Evolutionary conservation across 1,140 invertebrate species (phyloP).

Genomic region (Brachionus paranguensis): DNA sequence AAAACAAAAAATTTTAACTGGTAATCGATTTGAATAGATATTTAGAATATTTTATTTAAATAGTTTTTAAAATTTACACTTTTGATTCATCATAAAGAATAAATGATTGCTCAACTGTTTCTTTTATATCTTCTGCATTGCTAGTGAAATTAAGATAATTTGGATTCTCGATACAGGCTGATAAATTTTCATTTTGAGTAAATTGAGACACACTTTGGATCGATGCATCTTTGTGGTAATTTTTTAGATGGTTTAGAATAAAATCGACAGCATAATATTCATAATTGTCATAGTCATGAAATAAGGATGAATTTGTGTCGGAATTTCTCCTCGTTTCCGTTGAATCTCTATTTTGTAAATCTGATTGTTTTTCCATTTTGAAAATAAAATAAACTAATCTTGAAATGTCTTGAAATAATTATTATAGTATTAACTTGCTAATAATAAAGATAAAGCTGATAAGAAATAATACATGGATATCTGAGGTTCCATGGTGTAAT

Average conservation of each 20-base stretch:
- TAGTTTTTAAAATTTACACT: background rate
- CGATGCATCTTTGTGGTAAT: background rate
- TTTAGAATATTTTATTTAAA: too few relatives aligned
- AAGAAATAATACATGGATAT: background rate
- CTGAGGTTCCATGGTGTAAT: constrained; percentile 20
- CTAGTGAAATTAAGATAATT: background rate
- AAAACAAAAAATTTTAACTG: too few relatives aligned
- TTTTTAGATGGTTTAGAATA: background rate
- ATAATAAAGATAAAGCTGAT: background rate
- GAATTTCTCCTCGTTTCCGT: background rate
- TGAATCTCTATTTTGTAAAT: background rate
- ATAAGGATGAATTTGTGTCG: background rate
- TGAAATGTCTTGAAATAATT: background rate
- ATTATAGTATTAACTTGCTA: background rate
- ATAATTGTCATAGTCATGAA: constrained; percentile 39
- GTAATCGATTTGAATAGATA: too few relatives aligned
- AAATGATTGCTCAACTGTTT: constrained; percentile 8
- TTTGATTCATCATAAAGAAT: constrained; percentile 28
- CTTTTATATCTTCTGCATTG: background rate
- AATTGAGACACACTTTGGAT: background rate
- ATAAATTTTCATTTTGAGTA: background rate
- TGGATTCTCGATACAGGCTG: background rate
- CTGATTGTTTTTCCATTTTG: background rate
- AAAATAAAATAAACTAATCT: background rate
- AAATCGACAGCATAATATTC: constrained; percentile 31